Base-by-base conservation (phyloP, 2,797 vertebrate species). In the Poecilia picta region DNA sequence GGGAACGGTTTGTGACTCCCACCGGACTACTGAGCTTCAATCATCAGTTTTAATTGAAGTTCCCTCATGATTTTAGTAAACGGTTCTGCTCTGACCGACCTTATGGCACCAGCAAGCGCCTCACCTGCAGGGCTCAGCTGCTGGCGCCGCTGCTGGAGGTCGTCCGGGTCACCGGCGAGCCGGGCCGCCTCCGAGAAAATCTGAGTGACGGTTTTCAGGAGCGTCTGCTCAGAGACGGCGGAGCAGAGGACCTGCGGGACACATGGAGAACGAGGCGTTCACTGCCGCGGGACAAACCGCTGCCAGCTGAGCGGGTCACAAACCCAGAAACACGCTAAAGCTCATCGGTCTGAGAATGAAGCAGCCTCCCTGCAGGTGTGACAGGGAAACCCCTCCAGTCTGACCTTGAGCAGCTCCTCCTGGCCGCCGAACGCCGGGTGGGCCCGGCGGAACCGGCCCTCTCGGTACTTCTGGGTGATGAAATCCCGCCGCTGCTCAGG, bases 331-430 rank as follows among this genome's bases (percentile, higher is more conserved):
- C 18, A 20, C 11, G 8, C 23, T 66, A 11, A 1, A 20, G 33
- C 33, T 36, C 36, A 18, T 64, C 31, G 36, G 57, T 8, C 5
- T 62, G 33, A 64, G 11, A 39, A 66, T 7, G 33, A 39, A 41
- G 23, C 36, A 25, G 33, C 6, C 53, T 51, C 41, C 51, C n/a
- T 64, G 47, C 12, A 53, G n/a, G 5, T 18, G 20, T 31, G n/a
- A 20, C 18, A 31, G 20, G 23, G 18, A 46, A 53, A 75, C 28
- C 77, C n/a, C 4, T 5, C 36, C 15, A 36, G 13, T 36, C 55
- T 0, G 23, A 99, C 98, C 97, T 98, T 98, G 3, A 99, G 96
- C 85, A 99, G 94, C 0, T 98, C 96, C 51, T 97, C 96, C 77
- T 99, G 98, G 0, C 93, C 95, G 89, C 41, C 76, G 73, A 97